Evolutionary conservation across 2,888 invertebrate genomes (phyloP).

Genomic region (Linnaemya tessellans): DNA sequence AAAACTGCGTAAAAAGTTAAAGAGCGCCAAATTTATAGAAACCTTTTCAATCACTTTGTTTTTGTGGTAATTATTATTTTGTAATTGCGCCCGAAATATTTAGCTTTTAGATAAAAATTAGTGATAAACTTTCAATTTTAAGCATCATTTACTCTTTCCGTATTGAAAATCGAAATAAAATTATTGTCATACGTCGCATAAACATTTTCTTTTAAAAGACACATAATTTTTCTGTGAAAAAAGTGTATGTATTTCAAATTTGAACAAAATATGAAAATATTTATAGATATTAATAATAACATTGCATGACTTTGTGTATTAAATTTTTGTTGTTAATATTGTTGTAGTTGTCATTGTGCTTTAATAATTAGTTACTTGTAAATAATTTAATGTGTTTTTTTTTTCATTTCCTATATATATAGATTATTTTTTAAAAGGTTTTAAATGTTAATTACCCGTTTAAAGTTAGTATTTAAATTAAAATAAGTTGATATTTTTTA

Average conservation of each 20-base stretch:
- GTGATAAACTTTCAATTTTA: conserved; percentile 23
- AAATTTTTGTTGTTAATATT: conserved; percentile 24
- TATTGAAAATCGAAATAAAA: not conserved
- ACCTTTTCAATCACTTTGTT: conserved; percentile 44
- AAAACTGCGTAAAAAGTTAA: not conserved
- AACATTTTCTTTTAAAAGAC: not conserved
- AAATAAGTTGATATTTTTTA: conserved; percentile 21
- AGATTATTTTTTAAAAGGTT: conserved; percentile 17
- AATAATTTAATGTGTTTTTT: conserved; percentile 59
- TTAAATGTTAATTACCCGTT: conserved; percentile 44
- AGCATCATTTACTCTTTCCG: conserved; percentile 64
- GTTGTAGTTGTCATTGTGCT: conserved; percentile 54
- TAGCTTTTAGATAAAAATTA: not conserved
- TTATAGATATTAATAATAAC: conserved; percentile 34
- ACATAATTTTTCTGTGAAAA: conserved; percentile 57
- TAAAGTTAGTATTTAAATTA: conserved; percentile 35
- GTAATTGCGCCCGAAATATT: conserved; percentile 5
- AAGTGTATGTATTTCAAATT: conserved; percentile 47
- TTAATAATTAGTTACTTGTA: conserved; percentile 69
- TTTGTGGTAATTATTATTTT: conserved; percentile 38
- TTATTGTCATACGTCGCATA: not conserved
- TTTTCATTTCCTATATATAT: conserved; percentile 25
- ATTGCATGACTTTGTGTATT: conserved; percentile 64
- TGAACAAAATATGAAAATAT: conserved; percentile 13
- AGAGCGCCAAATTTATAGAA: not conserved